Evolutionary conservation across 2,113 vertebrate genomes (phyloP).

Genomic region (Polypterus senegalus): DNA sequence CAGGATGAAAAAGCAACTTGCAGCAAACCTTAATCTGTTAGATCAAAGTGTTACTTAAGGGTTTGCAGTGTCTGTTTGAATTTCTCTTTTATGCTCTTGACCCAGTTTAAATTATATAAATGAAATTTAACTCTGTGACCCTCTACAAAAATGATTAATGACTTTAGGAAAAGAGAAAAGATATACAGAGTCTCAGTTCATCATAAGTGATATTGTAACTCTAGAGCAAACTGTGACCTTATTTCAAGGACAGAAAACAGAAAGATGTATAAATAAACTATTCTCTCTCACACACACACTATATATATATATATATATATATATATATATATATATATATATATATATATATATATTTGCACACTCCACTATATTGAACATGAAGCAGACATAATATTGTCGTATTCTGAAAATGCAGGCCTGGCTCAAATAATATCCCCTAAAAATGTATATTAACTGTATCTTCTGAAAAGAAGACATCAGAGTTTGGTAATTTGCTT

Average conservation of each 20-base stretch:
- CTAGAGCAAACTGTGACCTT: neutral
- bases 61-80: neutral
- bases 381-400: too few species aligned
- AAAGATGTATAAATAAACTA: neutral
- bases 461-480: too few species aligned
- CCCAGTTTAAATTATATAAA: constrained; percentile 4
- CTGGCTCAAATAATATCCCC: too few species aligned
- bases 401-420: too few species aligned
- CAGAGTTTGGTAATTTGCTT: too few species aligned
- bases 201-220: neutral
- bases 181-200: neutral
- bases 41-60: constrained; percentile 1
- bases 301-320: neutral
- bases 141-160: neutral
- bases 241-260: neutral
- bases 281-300: neutral
- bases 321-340: too few species aligned
- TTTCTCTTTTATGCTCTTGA: neutral
- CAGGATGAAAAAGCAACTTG: neutral
- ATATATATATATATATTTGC: neutral
- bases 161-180: neutral
- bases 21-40: neutral
- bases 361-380: too few species aligned
- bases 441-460: too few species aligned
- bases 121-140: constrained; percentile 1